A percentile compares a stretch with the other conserved stretches of the same genome.
phyloP scores from a whole-genome alignment of 2,113 vertebrate genomes.

The Oriolus oriolus region DNA sequence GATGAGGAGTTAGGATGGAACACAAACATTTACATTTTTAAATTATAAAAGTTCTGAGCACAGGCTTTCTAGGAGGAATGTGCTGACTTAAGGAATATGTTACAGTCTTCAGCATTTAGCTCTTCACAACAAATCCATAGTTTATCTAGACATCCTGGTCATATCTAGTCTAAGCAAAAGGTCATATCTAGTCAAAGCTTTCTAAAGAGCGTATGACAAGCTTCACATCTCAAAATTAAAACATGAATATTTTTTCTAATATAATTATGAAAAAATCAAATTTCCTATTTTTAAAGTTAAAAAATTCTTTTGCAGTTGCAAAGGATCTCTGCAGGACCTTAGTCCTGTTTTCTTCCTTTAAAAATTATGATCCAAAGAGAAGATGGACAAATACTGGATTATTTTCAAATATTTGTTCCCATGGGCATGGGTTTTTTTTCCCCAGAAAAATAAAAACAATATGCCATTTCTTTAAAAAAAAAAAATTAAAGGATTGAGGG shows the following conservation, averaged over 20 bases:
- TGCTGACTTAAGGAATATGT: not conserved
- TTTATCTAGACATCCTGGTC: not conserved
- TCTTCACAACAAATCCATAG: not conserved
- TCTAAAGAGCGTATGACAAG: not conserved
- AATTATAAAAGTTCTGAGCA: not conserved
- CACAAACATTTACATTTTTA: not conserved
- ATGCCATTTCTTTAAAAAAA: not conserved
- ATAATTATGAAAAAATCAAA: not conserved
- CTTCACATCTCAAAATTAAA: not conserved
- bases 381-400: not conserved
- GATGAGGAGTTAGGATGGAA: not conserved
- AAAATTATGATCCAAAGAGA: not conserved
- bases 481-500: not conserved
- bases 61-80: not conserved
- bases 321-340: not conserved
- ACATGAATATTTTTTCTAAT: not conserved
- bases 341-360: not conserved
- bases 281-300: not conserved
- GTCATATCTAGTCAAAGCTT: not conserved
- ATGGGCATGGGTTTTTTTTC: accelerated
- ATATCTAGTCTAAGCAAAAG: not conserved
- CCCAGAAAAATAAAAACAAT: not conserved
- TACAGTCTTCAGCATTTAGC: not conserved
- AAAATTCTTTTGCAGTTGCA: not conserved
- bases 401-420: not conserved